Base-by-base conservation (phyloP, 1,140 invertebrate genomes). In the Bombus picipes region DNA sequence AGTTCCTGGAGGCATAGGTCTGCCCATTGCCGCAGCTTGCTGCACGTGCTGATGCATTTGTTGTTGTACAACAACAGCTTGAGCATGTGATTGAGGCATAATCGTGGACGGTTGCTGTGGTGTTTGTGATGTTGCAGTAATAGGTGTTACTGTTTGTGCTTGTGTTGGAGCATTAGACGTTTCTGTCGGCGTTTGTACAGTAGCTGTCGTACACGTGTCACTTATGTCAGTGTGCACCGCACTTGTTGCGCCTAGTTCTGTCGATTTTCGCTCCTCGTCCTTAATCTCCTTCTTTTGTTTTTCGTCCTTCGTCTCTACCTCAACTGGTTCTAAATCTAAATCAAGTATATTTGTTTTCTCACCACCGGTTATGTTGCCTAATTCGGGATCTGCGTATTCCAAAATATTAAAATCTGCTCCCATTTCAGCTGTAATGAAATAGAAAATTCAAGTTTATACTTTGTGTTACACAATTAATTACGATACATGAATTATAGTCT, bases 321-420 rank as follows among this genome's bases (percentile, higher is more conserved):
- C 96, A 3, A 96, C 96, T 91, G 98, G 97, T 86, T 97, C 97
- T 71, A 98, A 95, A 93, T 98, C 97, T 66, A 98, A 95, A 93
- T 98, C 97, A 32, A 98, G 95, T 87, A 98, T 97, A 91, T 97
- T 98, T 39, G 97, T 97, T 89, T 97, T 97, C 79, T 97, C 97
- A 15, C 96, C 96, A 78, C 96, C 97, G 72, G 97, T 96, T 87
- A 97, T 96, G 75, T 97, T 97, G 85, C 98, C 98, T n/a, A 99
- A 95, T 94, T 99, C 98, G 2, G 98, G 98, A 96, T 99, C 98
- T 1, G 98, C 98, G 95, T 99, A 99, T 94, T 99, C 98, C 65
- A 99, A 94, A 91, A 99, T 99, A 94, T 99, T 99, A 95, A 99
- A 99, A 94, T 99, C 98, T 92, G 98, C 97, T 28, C 98, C 98